These are phyloP conservation scores for Apis florea DNA, from an alignment of 1,140 invertebrate genomes.

Conservation along the genomic window DNA sequence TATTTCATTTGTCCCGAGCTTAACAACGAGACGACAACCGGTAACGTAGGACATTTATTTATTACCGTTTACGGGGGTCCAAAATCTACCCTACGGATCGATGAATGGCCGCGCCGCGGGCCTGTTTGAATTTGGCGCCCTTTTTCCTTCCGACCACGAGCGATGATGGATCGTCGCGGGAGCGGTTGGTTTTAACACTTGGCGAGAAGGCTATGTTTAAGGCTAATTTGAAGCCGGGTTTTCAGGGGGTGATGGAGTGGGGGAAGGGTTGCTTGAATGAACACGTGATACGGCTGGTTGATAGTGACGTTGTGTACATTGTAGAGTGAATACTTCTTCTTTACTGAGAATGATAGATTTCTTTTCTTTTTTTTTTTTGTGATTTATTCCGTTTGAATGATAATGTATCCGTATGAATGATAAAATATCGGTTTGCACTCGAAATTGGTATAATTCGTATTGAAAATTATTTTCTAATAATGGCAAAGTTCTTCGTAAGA, in stretches of 20 bases:
- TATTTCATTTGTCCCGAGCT: not conserved
- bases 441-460: too few species aligned
- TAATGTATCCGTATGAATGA: too few species aligned
- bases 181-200: slow-evolving; percentile 18
- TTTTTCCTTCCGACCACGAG: not conserved
- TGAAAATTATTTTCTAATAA: too few species aligned
- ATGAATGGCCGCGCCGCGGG: slow-evolving; percentile 21
- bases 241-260: not conserved
- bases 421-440: too few species aligned
- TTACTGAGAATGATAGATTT: too few species aligned
- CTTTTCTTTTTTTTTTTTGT: too few species aligned
- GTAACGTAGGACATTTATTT: slow-evolving; percentile 22
- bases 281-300: too few species aligned
- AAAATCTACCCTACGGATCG: not conserved
- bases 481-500: too few species aligned
- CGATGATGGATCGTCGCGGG: slow-evolving; percentile 17
- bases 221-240: slow-evolving; percentile 17
- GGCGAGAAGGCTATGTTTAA: slow-evolving; percentile 7
- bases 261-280: not conserved
- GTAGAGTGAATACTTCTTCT: too few species aligned
- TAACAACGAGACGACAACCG: slow-evolving; percentile 10
- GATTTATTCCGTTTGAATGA: too few species aligned
- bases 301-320: too few species aligned
- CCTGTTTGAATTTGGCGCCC: slow-evolving; percentile 23
- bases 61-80: not conserved